Base-by-base conservation (phyloP, 2,888 invertebrate species). In the Pedicia rivosa region DNA sequence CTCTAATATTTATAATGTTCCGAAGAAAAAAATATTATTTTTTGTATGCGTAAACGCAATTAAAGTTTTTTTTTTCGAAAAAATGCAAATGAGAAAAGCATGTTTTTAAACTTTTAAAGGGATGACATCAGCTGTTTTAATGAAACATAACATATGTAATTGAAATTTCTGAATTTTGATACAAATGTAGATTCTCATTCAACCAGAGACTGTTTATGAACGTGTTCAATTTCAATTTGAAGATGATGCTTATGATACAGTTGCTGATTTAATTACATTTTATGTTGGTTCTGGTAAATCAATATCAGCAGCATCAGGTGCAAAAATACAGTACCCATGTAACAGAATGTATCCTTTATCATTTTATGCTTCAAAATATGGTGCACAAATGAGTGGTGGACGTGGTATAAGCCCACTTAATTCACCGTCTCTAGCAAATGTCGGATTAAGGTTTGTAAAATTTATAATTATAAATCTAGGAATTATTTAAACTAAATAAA, bases 141-240 rank as follows among this genome's bases (percentile, higher is more conserved):
- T n/a, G n/a, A n/a, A n/a, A n/a, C n/a, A n/a, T n/a, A n/a, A n/a
- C n/a, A n/a, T n/a, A n/a, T n/a, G n/a, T n/a, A n/a, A n/a, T n/a
- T n/a, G n/a, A n/a, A n/a, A n/a, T n/a, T n/a, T n/a, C n/a, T n/a
- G n/a, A n/a, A n/a, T n/a, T n/a, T n/a, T n/a, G n/a, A n/a, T n/a
- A n/a, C n/a, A n/a, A n/a, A n/a, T 59, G 5, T 54, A 84, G 84
- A 75, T 82, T 43, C 70, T 83, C 2, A 70, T 86, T 2, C 86
- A 88, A 51, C 84, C 86, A 0, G 84, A 88, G 50, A 90, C 90
- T 1, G 87, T 90, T 5, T 91, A 91, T 58, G 88, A 91, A 59
- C 68, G 83, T 47, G 78, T 88, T 20, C 87, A 91, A 55, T 94
- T 83, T 57, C 86, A 88, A 53, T 90, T 94, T 55, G 94, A 94